Evolutionary conservation across 2,113 vertebrate species (phyloP).

Genomic region (Typhlomys cinereus): DNA sequence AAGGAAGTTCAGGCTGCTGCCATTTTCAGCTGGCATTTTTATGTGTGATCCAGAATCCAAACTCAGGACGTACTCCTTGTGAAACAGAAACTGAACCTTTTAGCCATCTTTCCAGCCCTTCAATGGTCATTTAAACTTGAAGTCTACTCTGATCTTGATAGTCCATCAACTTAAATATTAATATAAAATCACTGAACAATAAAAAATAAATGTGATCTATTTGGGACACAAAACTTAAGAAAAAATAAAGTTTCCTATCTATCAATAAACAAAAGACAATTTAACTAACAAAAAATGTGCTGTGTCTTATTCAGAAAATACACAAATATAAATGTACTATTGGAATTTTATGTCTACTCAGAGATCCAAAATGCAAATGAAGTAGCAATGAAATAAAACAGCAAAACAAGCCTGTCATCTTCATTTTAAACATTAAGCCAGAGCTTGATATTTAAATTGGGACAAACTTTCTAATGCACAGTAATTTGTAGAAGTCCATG

Average conservation of each 20-base stretch:
- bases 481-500: background rate
- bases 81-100: too few relatives aligned
- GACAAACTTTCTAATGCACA: background rate
- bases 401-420: background rate
- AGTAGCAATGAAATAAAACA: background rate
- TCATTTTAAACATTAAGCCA: background rate
- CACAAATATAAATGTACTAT: background rate
- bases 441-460: background rate
- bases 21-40: too few relatives aligned
- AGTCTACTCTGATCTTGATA: background rate
- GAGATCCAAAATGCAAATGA: background rate
- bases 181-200: too few relatives aligned
- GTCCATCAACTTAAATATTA: too few relatives aligned
- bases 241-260: background rate
- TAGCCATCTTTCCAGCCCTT: too few relatives aligned
- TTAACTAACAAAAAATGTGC: background rate
- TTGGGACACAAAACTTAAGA: background rate
- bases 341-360: background rate
- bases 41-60: too few relatives aligned
- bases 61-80: too few relatives aligned
- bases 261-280: background rate
- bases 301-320: background rate
- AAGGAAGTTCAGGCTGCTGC: too few relatives aligned
- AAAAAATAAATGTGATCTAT: background rate
- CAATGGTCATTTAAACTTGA: too few relatives aligned